Evolutionary conservation across 2,888 invertebrate genomes (phyloP).

Genomic region (Phalera bucephala): DNA sequence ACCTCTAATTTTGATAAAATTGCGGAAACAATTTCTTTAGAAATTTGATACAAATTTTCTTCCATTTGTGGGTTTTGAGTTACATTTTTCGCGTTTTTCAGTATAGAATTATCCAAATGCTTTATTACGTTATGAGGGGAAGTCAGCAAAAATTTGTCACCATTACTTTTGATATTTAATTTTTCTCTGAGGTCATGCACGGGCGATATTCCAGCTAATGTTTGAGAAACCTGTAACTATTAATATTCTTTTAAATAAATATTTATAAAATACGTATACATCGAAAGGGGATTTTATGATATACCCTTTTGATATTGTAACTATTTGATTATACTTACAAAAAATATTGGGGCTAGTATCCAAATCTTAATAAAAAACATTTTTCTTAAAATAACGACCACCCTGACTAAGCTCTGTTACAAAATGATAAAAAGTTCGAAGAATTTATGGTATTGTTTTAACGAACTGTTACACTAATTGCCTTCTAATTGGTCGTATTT

Average conservation of each 20-base stretch:
- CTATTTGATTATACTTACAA: too few species aligned
- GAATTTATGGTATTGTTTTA: constrained; percentile 12
- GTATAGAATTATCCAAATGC: constrained; percentile 63
- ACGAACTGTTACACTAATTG: constrained; percentile 13
- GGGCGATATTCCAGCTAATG: constrained; percentile 64
- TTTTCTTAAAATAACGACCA: constrained; percentile 6
- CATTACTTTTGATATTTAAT: constrained; percentile 38
- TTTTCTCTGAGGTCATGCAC: constrained; percentile 65
- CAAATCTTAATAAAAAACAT: constrained; percentile 17
- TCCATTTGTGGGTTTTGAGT: constrained; percentile 73
- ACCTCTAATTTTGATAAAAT: constrained; percentile 71
- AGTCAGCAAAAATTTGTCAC: constrained; percentile 45
- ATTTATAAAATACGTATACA: constrained; percentile 15
- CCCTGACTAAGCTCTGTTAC: constrained; percentile 8
- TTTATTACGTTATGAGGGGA: constrained; percentile 65
- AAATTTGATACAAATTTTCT: constrained; percentile 67
- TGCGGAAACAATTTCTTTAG: constrained; percentile 71
- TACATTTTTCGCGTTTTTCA: constrained; percentile 65
- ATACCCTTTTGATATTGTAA: too few species aligned
- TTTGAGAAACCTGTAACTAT: constrained; percentile 43
- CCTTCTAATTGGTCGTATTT: constrained; percentile 3
- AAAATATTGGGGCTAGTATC: constrained; percentile 6
- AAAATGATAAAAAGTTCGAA: constrained; percentile 2
- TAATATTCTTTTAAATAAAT: background rate
- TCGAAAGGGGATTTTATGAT: background rate